Conservation (phyloP, 2,888 invertebrate species). For the Seira musarum region DNA sequence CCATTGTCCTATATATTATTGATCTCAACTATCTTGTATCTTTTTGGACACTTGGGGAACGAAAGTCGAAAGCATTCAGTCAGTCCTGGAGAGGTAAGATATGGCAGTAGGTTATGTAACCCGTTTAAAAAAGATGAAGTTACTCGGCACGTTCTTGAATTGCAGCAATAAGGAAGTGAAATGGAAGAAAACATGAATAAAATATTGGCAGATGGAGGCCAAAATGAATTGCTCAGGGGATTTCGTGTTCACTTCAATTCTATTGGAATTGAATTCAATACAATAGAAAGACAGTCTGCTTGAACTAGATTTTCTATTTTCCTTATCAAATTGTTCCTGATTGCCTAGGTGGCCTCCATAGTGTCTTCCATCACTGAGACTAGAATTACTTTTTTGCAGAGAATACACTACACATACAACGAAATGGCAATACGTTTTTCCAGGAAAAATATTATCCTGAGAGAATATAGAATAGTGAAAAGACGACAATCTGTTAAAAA, state of each 20-base stretch:
- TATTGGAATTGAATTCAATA: no score
- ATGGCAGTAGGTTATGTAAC: no score
- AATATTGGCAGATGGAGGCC: constrained; percentile 1
- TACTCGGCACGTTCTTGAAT: constrained; percentile 15
- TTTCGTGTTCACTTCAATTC: neutral
- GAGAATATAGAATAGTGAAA: neutral
- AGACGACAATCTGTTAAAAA: neutral
- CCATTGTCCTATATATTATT: no score
- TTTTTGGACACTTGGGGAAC: no score
- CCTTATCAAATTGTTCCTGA: neutral
- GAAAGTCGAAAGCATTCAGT: no score
- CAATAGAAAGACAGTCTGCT: no score
- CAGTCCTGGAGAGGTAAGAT: no score
- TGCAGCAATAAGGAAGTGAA: constrained; percentile 1
- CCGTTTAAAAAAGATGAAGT: no score
- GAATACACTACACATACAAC: neutral
- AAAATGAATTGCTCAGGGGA: neutral
- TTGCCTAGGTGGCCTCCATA: neutral
- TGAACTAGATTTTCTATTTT: neutral
- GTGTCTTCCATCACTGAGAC: no score
- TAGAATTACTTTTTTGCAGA: neutral
- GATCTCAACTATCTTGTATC: no score
- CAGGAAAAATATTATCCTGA: neutral
- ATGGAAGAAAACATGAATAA: constrained; percentile 2
- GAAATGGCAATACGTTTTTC: neutral